A percentile compares a stretch with the other conserved stretches of the same genome.
Evolutionary conservation across 2,888 invertebrate species (phyloP).

Genomic region (Parascotia fuliginaria): DNA sequence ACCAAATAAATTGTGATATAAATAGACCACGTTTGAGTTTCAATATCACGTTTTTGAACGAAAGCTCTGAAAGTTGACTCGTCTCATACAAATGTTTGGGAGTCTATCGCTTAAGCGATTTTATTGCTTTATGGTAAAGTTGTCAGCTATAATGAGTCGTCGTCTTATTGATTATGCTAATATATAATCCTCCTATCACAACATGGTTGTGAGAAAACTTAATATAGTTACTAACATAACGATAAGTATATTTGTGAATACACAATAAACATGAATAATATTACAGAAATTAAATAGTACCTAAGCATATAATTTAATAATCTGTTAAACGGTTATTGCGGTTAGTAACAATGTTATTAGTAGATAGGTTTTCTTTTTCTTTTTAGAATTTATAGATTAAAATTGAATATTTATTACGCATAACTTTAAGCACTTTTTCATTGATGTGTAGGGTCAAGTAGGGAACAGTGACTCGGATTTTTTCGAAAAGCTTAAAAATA

Average conservation of each 20-base stretch:
- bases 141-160: constrained; percentile 8
- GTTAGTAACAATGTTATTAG: too few species aligned
- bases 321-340: too few species aligned
- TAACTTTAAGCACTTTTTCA: too few species aligned
- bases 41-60: constrained; percentile 38
- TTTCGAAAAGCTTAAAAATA: too few species aligned
- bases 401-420: too few species aligned
- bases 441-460: too few species aligned
- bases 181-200: constrained; percentile 21
- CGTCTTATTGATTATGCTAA: constrained; percentile 15
- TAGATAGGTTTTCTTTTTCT: too few species aligned
- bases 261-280: too few species aligned
- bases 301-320: too few species aligned
- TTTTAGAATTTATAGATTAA: too few species aligned
- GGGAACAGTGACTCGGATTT: too few species aligned
- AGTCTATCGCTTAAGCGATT: constrained; percentile 26
- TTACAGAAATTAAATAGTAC: too few species aligned
- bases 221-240: neutral
- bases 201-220: constrained; percentile 2
- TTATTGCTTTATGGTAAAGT: constrained; percentile 19
- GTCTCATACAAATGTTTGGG: neutral
- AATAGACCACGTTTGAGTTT: constrained; percentile 45
- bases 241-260: constrained; percentile 1
- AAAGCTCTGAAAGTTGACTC: constrained; percentile 13
- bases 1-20: constrained; percentile 50